Percentiles rank a stretch among this genome's conserved stretches.
Conservation (phyloP, 2,888 invertebrate genomes). For the Plebejus melissa region DNA sequence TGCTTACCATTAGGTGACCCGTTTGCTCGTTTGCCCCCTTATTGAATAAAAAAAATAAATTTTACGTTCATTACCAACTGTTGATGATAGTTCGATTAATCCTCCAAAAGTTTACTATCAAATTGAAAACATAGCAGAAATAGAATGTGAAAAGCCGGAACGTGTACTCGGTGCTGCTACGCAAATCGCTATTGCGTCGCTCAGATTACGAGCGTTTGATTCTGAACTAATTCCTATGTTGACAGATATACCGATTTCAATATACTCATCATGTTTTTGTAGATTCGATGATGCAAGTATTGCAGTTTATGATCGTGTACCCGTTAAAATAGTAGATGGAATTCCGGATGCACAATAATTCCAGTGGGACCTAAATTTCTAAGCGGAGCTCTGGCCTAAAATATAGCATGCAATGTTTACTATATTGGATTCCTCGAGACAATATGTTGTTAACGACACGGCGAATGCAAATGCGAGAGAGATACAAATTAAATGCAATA, state of each 20-base stretch:
- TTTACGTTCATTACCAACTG: background rate
- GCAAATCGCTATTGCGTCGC: constrained; percentile 38
- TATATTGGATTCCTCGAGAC: constrained; percentile 24
- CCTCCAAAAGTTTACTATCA: constrained; percentile 34
- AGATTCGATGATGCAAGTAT: background rate
- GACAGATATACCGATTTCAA: constrained; percentile 21
- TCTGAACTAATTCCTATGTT: constrained; percentile 26
- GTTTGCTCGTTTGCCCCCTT: too few species aligned
- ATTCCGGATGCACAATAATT: constrained; percentile 7
- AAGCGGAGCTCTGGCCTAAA: constrained; percentile 10
- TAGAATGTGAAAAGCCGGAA: constrained; percentile 45
- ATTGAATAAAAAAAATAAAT: too few species aligned
- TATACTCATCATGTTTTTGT: constrained; percentile 17
- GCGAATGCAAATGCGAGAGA: constrained; percentile 24
- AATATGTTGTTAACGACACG: constrained; percentile 27
- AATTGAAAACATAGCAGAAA: constrained; percentile 39
- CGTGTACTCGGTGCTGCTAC: constrained; percentile 37
- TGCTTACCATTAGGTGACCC: too few species aligned
- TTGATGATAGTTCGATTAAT: constrained; percentile 3
- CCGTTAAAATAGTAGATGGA: constrained; percentile 2
- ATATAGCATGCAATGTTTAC: constrained; percentile 22
- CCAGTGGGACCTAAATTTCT: constrained; percentile 6
- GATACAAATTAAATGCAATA: constrained; percentile 25
- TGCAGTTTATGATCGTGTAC: background rate
- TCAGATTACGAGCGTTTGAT: constrained; percentile 25